A percentile compares a stretch with the other conserved stretches of the same genome.
Evolutionary conservation across 2,113 vertebrate genomes (phyloP).

Genomic region (Paramormyrops kingsleyae): DNA sequence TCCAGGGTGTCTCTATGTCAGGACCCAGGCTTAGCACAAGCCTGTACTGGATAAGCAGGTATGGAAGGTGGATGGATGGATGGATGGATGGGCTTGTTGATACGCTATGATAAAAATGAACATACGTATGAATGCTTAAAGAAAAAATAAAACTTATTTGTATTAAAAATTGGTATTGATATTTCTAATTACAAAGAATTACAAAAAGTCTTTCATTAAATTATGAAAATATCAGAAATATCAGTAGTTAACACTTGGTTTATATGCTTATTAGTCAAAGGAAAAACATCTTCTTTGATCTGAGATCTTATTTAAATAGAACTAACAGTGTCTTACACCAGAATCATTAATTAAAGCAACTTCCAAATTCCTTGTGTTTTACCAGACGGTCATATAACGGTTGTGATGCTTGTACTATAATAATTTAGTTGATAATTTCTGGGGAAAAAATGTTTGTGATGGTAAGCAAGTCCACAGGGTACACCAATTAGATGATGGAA

Average conservation of each 20-base stretch:
- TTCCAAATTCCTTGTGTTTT: background rate
- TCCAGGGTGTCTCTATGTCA: background rate
- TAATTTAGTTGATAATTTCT: background rate
- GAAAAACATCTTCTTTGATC: background rate
- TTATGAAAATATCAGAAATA: background rate
- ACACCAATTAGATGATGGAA: background rate
- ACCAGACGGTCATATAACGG: background rate
- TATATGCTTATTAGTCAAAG: background rate
- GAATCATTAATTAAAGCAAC: background rate
- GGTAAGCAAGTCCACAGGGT: background rate
- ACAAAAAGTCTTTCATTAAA: background rate
- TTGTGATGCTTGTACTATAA: background rate
- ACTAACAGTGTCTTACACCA: background rate
- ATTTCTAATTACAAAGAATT: background rate
- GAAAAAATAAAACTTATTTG: background rate
- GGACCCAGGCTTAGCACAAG: background rate
- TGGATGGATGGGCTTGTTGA: background rate
- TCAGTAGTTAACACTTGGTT: background rate
- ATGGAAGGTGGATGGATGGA: background rate
- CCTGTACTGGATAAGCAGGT: background rate
- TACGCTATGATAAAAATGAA: background rate
- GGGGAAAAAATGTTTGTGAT: background rate
- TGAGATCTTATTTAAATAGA: background rate
- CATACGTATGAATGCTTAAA: background rate
- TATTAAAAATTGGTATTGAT: background rate